Percentiles rank a stretch among this genome's conserved stretches.
These are phyloP conservation scores for Oscheius sp. DNA, from an alignment of 2,888 invertebrate species.

Conservation along the genomic window DNA sequence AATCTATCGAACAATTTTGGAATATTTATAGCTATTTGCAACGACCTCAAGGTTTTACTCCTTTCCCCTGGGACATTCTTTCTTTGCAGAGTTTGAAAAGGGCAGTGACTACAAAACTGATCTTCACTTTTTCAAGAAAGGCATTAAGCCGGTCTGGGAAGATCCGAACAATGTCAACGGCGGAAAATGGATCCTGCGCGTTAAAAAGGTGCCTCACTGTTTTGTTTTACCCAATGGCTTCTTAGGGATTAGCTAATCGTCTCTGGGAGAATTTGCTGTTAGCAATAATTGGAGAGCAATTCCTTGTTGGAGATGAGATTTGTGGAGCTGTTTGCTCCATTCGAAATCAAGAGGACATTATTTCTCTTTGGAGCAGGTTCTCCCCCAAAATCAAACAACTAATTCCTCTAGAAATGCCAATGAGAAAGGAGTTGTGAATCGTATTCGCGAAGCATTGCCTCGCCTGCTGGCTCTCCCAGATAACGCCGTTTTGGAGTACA, in stretches of 20 bases:
- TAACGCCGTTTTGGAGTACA: constrained; percentile 90
- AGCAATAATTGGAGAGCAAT: constrained; percentile 85
- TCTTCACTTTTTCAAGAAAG: constrained; percentile 94
- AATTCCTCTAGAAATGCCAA: constrained; percentile 80
- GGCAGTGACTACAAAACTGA: constrained; percentile 85
- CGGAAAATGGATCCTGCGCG: constrained; percentile 95
- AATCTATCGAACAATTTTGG: constrained; percentile 93
- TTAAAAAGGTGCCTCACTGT: constrained; percentile 77
- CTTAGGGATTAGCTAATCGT: constrained; percentile 86
- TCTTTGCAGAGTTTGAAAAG: constrained; percentile 71
- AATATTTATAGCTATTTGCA: constrained; percentile 80
- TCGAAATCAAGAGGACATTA: constrained; percentile 80
- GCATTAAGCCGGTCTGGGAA: constrained; percentile 99
- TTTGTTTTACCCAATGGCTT: background rate
- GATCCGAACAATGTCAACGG: constrained; percentile 94
- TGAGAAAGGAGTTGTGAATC: constrained; percentile 85
- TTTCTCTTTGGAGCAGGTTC: constrained; percentile 57
- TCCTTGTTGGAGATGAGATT: constrained; percentile 82
- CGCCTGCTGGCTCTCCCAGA: constrained; percentile 92
- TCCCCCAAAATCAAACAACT: background rate
- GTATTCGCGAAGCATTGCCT: constrained; percentile 92
- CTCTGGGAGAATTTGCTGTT: constrained; percentile 98
- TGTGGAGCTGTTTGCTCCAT: constrained; percentile 96
- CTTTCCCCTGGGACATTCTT: constrained; percentile 20
- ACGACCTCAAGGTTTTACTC: constrained; percentile 36